Percentiles rank a stretch among this genome's conserved stretches.
phyloP scores from a whole-genome alignment of 2,888 invertebrate species.

The Clostera curtula region DNA sequence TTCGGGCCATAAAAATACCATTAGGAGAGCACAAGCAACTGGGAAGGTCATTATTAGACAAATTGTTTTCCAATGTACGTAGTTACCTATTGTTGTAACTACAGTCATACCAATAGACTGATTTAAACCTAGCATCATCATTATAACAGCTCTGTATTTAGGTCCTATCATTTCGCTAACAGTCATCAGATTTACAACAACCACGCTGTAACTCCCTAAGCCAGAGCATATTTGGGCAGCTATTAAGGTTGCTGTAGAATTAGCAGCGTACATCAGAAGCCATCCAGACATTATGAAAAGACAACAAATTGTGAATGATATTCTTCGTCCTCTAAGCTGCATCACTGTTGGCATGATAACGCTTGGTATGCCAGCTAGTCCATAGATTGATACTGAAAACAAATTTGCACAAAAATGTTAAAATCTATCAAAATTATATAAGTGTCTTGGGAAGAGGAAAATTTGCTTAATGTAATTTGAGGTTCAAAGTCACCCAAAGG shows the following conservation, averaged over 20 bases:
- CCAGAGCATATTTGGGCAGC: slow-evolving; percentile 21
- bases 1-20: slow-evolving; percentile 19
- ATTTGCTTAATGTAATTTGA: no score
- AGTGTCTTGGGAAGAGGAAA: no score
- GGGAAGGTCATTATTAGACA: slow-evolving; percentile 15
- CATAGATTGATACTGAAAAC: slow-evolving; percentile 22
- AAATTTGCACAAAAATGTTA: no score
- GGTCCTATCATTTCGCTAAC: slow-evolving; percentile 22
- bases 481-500: no score
- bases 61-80: slow-evolving; percentile 18
- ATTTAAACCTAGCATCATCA: slow-evolving; percentile 10
- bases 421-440: no score
- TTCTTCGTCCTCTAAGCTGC: slow-evolving; percentile 22
- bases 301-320: slow-evolving; percentile 19
- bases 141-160: slow-evolving; percentile 12
- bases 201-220: slow-evolving; percentile 16
- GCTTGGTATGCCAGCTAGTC: slow-evolving; percentile 22
- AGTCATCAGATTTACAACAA: slow-evolving; percentile 15
- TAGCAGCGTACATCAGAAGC: slow-evolving; percentile 12
- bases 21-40: slow-evolving; percentile 5
- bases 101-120: slow-evolving; percentile 17
- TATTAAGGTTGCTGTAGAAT: slow-evolving; percentile 8
- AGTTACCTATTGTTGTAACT: slow-evolving; percentile 12
- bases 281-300: slow-evolving; percentile 17
- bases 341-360: slow-evolving; percentile 19